A percentile compares a stretch with the other conserved stretches of the same genome.
Conservation (phyloP, 2,113 vertebrate genomes). For the Tragelaphus imberbis region DNA sequence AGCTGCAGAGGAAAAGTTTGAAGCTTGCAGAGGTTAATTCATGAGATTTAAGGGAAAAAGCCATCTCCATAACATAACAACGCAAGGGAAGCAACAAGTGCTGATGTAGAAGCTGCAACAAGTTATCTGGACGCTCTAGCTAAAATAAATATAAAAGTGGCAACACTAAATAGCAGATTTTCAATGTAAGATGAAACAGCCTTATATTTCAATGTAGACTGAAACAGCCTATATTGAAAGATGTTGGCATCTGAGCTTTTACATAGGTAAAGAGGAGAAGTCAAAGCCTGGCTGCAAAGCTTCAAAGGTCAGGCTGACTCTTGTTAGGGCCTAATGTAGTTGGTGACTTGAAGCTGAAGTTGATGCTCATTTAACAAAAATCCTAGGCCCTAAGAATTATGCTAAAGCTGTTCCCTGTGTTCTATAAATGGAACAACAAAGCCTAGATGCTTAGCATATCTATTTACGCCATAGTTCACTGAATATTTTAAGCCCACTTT, state of each 20-base stretch:
- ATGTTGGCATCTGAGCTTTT: neutral
- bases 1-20: neutral
- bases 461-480: neutral
- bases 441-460: neutral
- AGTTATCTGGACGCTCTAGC: neutral
- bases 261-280: neutral
- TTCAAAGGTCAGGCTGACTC: neutral
- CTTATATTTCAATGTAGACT: neutral
- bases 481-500: neutral
- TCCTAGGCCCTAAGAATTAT: neutral
- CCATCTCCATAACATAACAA: neutral
- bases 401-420: neutral
- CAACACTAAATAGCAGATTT: neutral
- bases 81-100: neutral
- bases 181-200: neutral
- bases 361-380: neutral
- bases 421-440: neutral
- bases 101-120: neutral
- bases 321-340: neutral
- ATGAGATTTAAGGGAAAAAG: neutral
- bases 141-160: neutral
- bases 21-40: neutral
- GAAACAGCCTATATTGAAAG: neutral
- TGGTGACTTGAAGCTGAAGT: neutral
- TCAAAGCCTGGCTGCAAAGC: neutral